Conservation (phyloP, 2,113 vertebrate species). For the Indicator indicator region DNA sequence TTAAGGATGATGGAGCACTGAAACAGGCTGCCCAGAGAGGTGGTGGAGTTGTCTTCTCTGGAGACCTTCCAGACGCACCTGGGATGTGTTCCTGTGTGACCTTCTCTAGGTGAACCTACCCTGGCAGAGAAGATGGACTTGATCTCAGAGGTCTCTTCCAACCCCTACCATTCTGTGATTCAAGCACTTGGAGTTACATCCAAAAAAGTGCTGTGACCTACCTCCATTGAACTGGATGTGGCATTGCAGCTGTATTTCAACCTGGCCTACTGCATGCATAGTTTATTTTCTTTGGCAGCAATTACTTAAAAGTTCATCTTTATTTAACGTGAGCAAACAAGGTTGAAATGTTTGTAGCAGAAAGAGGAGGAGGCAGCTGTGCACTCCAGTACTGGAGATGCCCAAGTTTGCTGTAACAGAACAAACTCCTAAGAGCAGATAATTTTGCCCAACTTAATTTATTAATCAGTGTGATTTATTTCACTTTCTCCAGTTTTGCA, state of each 20-base stretch:
- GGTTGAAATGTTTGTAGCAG: not conserved
- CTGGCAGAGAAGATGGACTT: too few relatives aligned
- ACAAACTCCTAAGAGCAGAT: not conserved
- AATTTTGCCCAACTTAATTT: not conserved
- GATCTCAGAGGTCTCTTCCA: too few relatives aligned
- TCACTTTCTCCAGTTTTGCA: not conserved
- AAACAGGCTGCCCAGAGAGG: too few relatives aligned
- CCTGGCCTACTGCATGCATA: too few relatives aligned
- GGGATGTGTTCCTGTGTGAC: too few relatives aligned
- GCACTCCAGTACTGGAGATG: not conserved
- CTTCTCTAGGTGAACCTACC: too few relatives aligned
- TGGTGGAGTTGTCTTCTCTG: too few relatives aligned
- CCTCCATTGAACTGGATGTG: accelerated
- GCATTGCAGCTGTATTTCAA: not conserved
- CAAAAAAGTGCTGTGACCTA: too few relatives aligned
- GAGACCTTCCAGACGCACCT: too few relatives aligned
- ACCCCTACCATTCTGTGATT: too few relatives aligned
- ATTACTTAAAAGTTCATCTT: not conserved
- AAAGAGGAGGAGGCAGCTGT: not conserved
- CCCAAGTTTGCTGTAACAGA: not conserved
- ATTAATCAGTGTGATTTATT: constrained; percentile 41
- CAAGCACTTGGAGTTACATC: too few relatives aligned
- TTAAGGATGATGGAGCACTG: too few relatives aligned
- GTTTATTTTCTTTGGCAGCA: not conserved
- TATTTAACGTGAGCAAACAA: not conserved